Conservation (phyloP, 53 echinoderm and acorn worm genomes). For the Luidia sarsii region DNA sequence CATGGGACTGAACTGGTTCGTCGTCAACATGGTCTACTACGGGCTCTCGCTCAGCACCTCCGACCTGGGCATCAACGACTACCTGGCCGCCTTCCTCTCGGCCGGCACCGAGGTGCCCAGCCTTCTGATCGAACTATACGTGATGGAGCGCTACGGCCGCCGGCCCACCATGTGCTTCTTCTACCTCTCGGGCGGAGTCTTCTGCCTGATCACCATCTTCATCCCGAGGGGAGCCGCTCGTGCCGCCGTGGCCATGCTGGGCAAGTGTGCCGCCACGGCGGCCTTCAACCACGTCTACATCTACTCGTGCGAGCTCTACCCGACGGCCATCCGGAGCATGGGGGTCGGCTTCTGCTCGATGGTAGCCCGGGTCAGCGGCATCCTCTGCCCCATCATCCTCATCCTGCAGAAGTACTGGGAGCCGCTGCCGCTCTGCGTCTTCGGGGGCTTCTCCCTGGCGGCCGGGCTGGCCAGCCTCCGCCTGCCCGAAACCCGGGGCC, state of each 20-base stretch:
- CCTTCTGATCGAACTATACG: background rate
- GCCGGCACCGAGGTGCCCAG: slow-evolving; percentile 66
- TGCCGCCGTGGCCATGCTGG: slow-evolving; percentile 30
- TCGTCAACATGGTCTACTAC: slow-evolving; percentile 58
- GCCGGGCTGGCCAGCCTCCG: slow-evolving; percentile 54
- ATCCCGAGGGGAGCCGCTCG: slow-evolving; percentile 6
- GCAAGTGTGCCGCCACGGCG: slow-evolving; percentile 3
- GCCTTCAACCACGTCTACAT: slow-evolving; percentile 18
- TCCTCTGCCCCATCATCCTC: slow-evolving; percentile 61
- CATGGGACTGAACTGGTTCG: slow-evolving; percentile 42
- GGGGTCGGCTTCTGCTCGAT: slow-evolving; percentile 68
- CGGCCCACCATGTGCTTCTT: background rate
- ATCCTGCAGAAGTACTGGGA: slow-evolving; percentile 55
- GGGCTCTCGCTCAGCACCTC: slow-evolving; percentile 71
- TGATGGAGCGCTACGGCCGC: slow-evolving; percentile 21
- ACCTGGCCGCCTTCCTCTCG: slow-evolving; percentile 60
- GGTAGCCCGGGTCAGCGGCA: slow-evolving; percentile 70
- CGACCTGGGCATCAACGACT: slow-evolving; percentile 55
- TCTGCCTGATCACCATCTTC: slow-evolving; percentile 22
- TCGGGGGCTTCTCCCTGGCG: slow-evolving; percentile 50
- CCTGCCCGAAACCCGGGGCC: slow-evolving; percentile 63
- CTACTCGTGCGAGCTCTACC: slow-evolving; percentile 19
- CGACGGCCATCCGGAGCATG: slow-evolving; percentile 17
- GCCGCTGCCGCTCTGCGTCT: slow-evolving; percentile 69
- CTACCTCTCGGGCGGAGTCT: background rate